Evolutionary conservation across 1,140 invertebrate genomes (phyloP), one percentile per base, ranked within the genome.

Genomic region (Scaptomyza hsui): DNA sequence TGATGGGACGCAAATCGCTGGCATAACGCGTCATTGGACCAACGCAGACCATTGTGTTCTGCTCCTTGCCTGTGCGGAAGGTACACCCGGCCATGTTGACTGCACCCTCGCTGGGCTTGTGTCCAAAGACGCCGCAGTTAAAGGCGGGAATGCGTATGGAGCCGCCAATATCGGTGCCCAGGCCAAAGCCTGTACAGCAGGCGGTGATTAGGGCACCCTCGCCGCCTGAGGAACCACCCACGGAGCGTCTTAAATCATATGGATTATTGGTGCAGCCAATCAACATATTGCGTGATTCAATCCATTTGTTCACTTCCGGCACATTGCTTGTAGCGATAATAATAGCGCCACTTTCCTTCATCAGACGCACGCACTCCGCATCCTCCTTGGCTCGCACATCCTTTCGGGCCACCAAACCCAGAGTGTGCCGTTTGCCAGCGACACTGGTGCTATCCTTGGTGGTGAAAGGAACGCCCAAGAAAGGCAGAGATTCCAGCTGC

Each of bases 251-350:
- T 1, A 94, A 93, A 91, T 99, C 94, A 90, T 99, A 99, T 0
- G 98, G 98, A 93, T 99, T 99, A 68, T 94, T 95, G 0, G 98
- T 97, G 69, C 97, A 94, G 24, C 99, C 98, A 89, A 96, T 97
- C 39, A 98, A 92, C 92, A 97, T 97, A 92, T 99, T 99, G 55
- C 95, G 93, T 0, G 96, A 96, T 91, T 99, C 98, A 81, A 62
- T 92, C 93, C 93, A 94, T 74, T 93, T 93, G 75, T 94, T 94
- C 1, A 99, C 92, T 92, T 99, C 98, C 0, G 98, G 97, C 35
- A 98, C 94, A 92, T 99, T 99, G 12, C 97, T 98, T 52, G 97
- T 95, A n/a, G 94, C 97, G 3, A 99, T 92, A 1, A 97, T 94
- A 78, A 99, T 98, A 41, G 94, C 97, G 24, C 98, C 97, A 42